phyloP scores from a whole-genome alignment of 2,797 vertebrate species.

The Leuciscus waleckii region DNA sequence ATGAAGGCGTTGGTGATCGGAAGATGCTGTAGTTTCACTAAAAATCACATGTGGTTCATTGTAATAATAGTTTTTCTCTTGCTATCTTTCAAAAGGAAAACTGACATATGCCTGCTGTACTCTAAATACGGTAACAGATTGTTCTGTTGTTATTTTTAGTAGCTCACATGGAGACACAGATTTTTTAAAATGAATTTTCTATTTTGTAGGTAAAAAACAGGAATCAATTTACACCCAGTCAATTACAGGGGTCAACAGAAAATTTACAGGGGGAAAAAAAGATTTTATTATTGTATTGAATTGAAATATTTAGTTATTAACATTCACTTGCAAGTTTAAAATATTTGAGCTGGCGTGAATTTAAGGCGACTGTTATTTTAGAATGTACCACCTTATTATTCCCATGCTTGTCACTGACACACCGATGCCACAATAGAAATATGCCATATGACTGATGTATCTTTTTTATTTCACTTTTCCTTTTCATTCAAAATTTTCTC shows the following conservation, averaged over 20 bases:
- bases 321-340: background rate
- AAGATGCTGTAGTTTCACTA: conserved; percentile 15
- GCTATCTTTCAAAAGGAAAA: conserved; percentile 85
- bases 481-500: too few species aligned
- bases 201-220: background rate
- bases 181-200: background rate
- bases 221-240: background rate
- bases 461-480: too few species aligned
- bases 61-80: conserved; percentile 83
- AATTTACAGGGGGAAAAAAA: background rate
- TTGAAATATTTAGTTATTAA: background rate
- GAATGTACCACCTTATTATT: background rate
- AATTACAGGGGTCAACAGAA: background rate
- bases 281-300: background rate
- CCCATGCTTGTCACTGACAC: background rate
- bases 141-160: conserved; percentile 1
- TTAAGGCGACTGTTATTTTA: background rate
- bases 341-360: background rate
- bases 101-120: conserved; percentile 66
- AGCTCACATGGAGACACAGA: background rate
- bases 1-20: background rate
- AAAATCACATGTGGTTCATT: background rate
- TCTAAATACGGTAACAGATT: conserved; percentile 44
- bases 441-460: too few species aligned
- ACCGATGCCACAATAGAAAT: background rate